These are phyloP conservation scores for Eretmocerus hayati DNA, from an alignment of 2,888 invertebrate genomes.

Conservation along the genomic window DNA sequence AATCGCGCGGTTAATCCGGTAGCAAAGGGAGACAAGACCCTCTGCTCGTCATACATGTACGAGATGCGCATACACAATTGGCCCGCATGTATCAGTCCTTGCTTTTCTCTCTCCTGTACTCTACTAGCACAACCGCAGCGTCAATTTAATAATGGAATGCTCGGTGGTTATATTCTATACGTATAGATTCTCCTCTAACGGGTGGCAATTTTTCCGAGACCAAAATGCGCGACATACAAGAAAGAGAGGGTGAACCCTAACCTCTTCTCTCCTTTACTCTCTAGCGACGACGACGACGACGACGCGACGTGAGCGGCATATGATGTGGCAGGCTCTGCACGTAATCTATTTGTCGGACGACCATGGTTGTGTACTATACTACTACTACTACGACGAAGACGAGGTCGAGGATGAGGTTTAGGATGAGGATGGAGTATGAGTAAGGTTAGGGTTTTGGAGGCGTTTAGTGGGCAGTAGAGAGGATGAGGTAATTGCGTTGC, in stretches of 20 bases:
- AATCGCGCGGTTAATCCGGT: slow-evolving; percentile 20
- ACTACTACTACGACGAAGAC: too few relatives aligned
- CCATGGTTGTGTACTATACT: slow-evolving; percentile 33
- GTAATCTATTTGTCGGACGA: slow-evolving; percentile 47
- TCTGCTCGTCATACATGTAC: slow-evolving; percentile 14
- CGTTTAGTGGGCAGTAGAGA: slow-evolving; percentile 17
- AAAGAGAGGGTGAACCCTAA: too few relatives aligned
- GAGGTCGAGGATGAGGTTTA: too few relatives aligned
- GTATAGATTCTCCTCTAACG: slow-evolving; percentile 38
- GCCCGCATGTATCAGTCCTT: slow-evolving; percentile 10
- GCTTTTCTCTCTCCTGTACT: not conserved
- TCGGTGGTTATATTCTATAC: too few relatives aligned
- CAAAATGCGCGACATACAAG: slow-evolving; percentile 3
- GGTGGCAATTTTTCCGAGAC: slow-evolving; percentile 38
- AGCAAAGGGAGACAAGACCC: not conserved
- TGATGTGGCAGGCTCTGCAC: slow-evolving; percentile 35
- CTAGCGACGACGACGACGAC: too few relatives aligned
- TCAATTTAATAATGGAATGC: slow-evolving; percentile 47
- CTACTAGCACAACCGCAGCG: slow-evolving; percentile 14
- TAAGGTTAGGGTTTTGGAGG: too few relatives aligned
- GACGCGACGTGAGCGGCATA: slow-evolving; percentile 45
- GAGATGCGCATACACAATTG: slow-evolving; percentile 21
- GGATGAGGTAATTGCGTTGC: slow-evolving; percentile 21
- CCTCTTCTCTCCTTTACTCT: too few relatives aligned
- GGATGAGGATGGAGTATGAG: too few relatives aligned